Base-by-base conservation (phyloP, 2,888 invertebrate species). In the Chloromyia formosa region DNA sequence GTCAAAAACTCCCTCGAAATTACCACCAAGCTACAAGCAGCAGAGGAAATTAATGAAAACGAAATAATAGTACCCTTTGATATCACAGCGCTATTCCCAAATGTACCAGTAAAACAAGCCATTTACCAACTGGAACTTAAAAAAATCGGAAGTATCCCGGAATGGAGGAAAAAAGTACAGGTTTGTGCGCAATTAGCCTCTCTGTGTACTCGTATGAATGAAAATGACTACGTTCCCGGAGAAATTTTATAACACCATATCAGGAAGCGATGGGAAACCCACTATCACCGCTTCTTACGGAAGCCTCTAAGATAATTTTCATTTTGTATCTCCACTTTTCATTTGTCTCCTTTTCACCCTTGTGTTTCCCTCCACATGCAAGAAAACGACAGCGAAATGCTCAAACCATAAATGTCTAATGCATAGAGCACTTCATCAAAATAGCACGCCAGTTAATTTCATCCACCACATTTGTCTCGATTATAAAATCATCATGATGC, bases 401-500 rank as follows among this genome's bases (percentile, higher is more conserved):
- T 35, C 27, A 35, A 35, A 35, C 3, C 27, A 35, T 35, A 35
- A 35, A 35, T 35, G 27, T 35, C 27, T 35, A 35, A 35, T 35
- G 27, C 27, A 35, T 35, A 4, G 27, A 35, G 27, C 27, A 35
- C 27, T 35, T 35, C 7, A 35, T 35, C 27, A n/a, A 56, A 56
- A 3, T 56, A 56, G 22, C 56, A 20, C 53, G 16, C 56, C 22
- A 56, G 56, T 56, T 18, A 56, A 56, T 56, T 56, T 56, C 56
- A 56, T 56, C 56, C 56, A 56, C 56, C 22, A 14, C 56, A 56
- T 56, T 56, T 56, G 18, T 56, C 56, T 18, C 56, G 7, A 56
- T 1, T 56, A 56, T 9, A 56, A 56, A 22, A 56, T 56, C 56
- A 56, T 56, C 56, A 56, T 56, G 2, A 7, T 35, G 27, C 27